Evolutionary conservation across 2,888 invertebrate genomes (phyloP).

Genomic region (Lamellibrachia satsuma): DNA sequence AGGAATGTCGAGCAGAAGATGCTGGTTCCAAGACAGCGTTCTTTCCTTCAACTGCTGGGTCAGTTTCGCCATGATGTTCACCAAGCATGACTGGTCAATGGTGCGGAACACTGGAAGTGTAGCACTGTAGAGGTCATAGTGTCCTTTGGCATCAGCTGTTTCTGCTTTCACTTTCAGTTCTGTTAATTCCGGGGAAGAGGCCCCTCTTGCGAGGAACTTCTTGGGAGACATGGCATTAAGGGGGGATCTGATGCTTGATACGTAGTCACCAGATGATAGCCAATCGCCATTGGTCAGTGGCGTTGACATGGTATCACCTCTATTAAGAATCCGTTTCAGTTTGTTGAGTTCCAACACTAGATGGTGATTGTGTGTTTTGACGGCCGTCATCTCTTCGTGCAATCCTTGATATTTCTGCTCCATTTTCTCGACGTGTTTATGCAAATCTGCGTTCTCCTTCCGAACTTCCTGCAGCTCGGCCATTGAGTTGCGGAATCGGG

Average conservation of each 20-base stretch:
- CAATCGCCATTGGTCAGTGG: background rate
- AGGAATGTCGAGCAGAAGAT: background rate
- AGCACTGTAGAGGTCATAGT: constrained; percentile 1
- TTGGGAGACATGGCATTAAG: background rate
- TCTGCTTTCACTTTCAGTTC: background rate
- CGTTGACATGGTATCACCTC: background rate
- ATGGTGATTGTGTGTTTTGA: background rate
- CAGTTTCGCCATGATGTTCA: background rate
- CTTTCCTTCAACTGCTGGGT: background rate
- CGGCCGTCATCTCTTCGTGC: background rate
- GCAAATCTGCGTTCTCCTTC: background rate
- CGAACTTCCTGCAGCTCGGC: background rate
- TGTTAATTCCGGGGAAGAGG: background rate
- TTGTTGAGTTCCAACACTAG: background rate
- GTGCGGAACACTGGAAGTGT: background rate
- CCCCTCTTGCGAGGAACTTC: constrained; percentile 13
- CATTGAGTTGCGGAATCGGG: background rate
- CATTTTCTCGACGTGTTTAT: background rate
- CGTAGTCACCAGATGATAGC: background rate
- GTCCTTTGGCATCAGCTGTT: background rate
- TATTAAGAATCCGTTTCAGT: background rate
- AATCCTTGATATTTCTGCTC: background rate
- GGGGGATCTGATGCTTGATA: background rate
- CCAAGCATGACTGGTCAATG: background rate
- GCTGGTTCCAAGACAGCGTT: background rate